Base-by-base conservation (phyloP, 2,797 vertebrate species). In the Hemibagrus guttatus region DNA sequence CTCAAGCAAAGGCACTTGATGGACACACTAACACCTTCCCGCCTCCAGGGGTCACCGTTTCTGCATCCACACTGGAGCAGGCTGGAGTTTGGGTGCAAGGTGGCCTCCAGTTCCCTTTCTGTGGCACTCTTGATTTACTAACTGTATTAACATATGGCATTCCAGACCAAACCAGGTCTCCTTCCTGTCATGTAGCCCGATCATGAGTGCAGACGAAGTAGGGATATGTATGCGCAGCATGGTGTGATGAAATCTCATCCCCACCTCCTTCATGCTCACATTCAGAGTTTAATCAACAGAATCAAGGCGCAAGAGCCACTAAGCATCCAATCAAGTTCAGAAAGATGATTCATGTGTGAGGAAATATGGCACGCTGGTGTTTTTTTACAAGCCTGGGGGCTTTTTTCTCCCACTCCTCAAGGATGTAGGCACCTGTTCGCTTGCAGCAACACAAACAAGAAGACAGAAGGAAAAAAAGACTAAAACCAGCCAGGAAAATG, bases 41-140 rank as follows among this genome's bases (percentile, higher is more conserved):
- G 87, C 86, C 96, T 91, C 94, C 89, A 94, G 95, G 93, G 94
- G 89, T 94, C 95, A 94, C 90, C 94, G 92, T 95, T 94, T 91
- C 89, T 91, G 93, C 91, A 92, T 90, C 88, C 86, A 88, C 85
- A 23, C 87, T 83, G 72, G 16, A 54, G 42, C 19, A 54, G 28
- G 61, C 58, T 68, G 28, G 39, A 21, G 63, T 31, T 59, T 23
- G 66, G 69, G 61, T 68, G 85, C 82, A 17, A 83, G 81, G 92
- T 59, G 85, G 89, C 84, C 87, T 89, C 83, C 88, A 85, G 90
- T 92, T 94, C 93, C 92, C 94, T 93, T 66, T 94, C 93, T 89
- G 90, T 84, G 81, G 91, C 85, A 86, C 90, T 92, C 94, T 93
- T 93, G 94, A 95, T 94, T 95, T 94, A 94, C 93, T 89, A 91